A percentile compares a stretch with the other conserved stretches of the same genome.
These are phyloP conservation scores for Bubo blakistoni DNA, from an alignment of 2,113 vertebrate species.

Conservation along the genomic window DNA sequence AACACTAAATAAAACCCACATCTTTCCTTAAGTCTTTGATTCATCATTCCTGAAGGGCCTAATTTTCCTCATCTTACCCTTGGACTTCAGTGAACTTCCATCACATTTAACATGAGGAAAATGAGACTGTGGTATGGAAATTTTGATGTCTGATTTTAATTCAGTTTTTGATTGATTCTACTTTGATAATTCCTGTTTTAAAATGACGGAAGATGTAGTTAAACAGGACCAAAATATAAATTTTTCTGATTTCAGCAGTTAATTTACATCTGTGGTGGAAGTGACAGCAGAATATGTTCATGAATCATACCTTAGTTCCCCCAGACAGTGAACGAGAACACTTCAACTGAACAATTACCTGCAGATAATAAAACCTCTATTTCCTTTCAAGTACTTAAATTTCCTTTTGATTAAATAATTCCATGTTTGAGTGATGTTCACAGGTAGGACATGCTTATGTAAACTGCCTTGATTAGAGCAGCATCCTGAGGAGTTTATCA, in stretches of 20 bases:
- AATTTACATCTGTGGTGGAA: background rate
- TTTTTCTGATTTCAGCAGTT: background rate
- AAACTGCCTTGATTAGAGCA: background rate
- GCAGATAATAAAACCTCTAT: background rate
- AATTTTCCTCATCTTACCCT: background rate
- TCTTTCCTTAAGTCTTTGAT: background rate
- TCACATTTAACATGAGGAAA: background rate
- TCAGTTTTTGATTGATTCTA: background rate
- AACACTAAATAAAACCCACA: background rate
- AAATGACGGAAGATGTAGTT: background rate
- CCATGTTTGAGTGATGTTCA: background rate
- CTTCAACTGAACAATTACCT: background rate
- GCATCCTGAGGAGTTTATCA: background rate
- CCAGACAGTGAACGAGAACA: background rate
- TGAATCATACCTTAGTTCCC: background rate
- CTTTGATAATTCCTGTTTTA: background rate
- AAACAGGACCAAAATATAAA: background rate
- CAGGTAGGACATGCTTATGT: background rate
- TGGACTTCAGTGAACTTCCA: background rate
- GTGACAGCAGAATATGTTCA: background rate
- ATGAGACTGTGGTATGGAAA: background rate
- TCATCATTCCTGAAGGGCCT: background rate
- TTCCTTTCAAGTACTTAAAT: slow-evolving; percentile 15
- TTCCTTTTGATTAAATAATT: slow-evolving; percentile 43
- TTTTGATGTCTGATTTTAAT: background rate